phyloP scores from a whole-genome alignment of 1,140 invertebrate genomes.

The Drosophila burlai region DNA sequence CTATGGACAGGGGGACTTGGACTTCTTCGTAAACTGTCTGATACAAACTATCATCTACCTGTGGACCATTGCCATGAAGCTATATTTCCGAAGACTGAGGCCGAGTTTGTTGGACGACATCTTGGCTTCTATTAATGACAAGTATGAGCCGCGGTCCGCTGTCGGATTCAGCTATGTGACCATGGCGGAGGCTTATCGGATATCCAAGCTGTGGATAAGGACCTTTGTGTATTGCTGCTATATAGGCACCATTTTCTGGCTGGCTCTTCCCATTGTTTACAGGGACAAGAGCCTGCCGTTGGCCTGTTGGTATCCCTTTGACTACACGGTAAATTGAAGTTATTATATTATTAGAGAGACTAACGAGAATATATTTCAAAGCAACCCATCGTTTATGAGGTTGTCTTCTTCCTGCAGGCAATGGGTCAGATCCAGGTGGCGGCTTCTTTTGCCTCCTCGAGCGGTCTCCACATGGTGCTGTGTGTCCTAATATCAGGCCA shows the following conservation, averaged over 20 bases:
- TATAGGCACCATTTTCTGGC: constrained; percentile 75
- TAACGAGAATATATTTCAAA: constrained; percentile 3
- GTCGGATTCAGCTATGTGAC: constrained; percentile 72
- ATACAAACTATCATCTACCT: constrained; percentile 78
- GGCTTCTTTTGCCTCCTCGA: constrained; percentile 65
- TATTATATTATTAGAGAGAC: too few species aligned
- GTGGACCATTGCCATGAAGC: constrained; percentile 76
- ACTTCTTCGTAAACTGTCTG: constrained; percentile 73
- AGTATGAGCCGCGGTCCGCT: constrained; percentile 59
- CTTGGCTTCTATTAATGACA: constrained; percentile 56
- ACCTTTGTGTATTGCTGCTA: constrained; percentile 72
- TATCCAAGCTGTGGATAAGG: constrained; percentile 69
- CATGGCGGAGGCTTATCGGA: constrained; percentile 43
- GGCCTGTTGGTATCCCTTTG: constrained; percentile 82
- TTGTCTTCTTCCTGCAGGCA: constrained; percentile 69
- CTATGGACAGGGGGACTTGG: constrained; percentile 68
- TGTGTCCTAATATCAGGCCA: constrained; percentile 76
- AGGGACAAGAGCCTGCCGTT: constrained; percentile 69
- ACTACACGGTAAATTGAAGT: constrained; percentile 58
- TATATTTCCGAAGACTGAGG: constrained; percentile 70
- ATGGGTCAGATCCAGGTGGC: constrained; percentile 78
- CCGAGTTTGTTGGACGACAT: constrained; percentile 48
- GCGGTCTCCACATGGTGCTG: constrained; percentile 71
- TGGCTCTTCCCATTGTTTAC: constrained; percentile 67
- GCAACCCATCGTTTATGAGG: constrained; percentile 73